Evolutionary conservation across 2,113 vertebrate genomes (phyloP).

Genomic region (Maylandia zebra): DNA sequence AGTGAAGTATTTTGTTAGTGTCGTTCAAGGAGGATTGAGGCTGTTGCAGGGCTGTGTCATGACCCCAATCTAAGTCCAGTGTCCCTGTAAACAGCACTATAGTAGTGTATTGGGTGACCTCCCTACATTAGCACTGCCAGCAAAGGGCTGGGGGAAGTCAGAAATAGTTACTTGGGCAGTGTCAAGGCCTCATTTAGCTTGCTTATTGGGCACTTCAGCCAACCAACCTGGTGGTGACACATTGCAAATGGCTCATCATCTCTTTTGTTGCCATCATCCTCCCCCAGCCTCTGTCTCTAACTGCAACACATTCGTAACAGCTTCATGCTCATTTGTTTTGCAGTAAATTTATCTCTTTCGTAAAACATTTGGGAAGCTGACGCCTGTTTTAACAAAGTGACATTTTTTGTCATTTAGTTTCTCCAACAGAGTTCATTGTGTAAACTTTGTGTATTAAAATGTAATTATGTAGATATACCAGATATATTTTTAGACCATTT

Average conservation of each 20-base stretch:
- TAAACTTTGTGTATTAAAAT: not conserved
- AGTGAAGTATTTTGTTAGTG: slow-evolving; percentile 12
- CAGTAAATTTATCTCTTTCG: not conserved
- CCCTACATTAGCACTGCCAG: slow-evolving; percentile 17
- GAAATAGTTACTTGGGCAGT: slow-evolving; percentile 49
- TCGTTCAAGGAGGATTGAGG: not conserved
- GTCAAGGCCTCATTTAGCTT: slow-evolving; percentile 53
- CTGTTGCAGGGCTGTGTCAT: slow-evolving; percentile 19
- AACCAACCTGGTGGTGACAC: slow-evolving; percentile 3
- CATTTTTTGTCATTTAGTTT: not conserved
- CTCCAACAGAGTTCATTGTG: not conserved
- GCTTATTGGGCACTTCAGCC: slow-evolving; percentile 37
- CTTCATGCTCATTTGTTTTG: not conserved
- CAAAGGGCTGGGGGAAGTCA: not conserved
- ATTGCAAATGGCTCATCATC: slow-evolving; percentile 20
- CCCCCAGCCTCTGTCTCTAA: slow-evolving; percentile 1
- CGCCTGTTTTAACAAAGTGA: not conserved
- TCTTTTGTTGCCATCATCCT: slow-evolving; percentile 16
- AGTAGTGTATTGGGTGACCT: slow-evolving; percentile 36
- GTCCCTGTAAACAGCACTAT: slow-evolving; percentile 34
- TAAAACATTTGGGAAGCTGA: not conserved
- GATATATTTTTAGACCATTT: not conserved
- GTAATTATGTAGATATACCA: not conserved
- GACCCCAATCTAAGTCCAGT: slow-evolving; percentile 34
- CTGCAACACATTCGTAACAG: not conserved